Conservation (phyloP, 2,113 vertebrate genomes). For the Poeciliopsis retropinna region DNA sequence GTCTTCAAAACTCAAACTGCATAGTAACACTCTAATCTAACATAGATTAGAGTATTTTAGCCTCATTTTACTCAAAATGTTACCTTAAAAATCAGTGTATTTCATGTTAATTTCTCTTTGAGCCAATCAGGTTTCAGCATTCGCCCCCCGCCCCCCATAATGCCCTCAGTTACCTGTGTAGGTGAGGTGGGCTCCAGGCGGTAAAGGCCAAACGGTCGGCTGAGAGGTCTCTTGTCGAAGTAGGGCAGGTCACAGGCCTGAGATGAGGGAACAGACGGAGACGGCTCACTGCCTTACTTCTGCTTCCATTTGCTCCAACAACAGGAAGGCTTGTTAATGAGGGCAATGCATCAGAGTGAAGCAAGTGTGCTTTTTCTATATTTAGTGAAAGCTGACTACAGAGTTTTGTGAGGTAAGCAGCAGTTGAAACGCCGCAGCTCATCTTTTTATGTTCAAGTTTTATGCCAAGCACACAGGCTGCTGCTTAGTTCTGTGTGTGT, state of each 20-base stretch:
- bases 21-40: too few species aligned
- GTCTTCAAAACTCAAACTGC: too few species aligned
- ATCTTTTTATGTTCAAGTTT: not conserved
- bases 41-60: not conserved
- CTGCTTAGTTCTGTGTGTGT: not conserved
- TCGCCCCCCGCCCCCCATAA: not conserved
- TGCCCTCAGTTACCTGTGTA: conserved; percentile 73
- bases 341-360: not conserved
- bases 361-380: conserved; percentile 6
- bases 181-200: conserved; percentile 83
- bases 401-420: not conserved
- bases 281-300: too few species aligned
- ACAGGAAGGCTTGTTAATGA: not conserved
- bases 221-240: conserved; percentile 82
- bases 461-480: not conserved
- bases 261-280: not conserved
- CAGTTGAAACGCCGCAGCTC: not conserved
- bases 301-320: not conserved
- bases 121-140: not conserved
- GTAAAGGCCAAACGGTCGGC: conserved; percentile 81
- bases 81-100: not conserved
- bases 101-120: not conserved
- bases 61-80: not conserved
- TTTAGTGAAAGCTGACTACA: not conserved
- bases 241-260: conserved; percentile 82